phyloP scores from a whole-genome alignment of 2,113 vertebrate species.

The Mola mola region DNA sequence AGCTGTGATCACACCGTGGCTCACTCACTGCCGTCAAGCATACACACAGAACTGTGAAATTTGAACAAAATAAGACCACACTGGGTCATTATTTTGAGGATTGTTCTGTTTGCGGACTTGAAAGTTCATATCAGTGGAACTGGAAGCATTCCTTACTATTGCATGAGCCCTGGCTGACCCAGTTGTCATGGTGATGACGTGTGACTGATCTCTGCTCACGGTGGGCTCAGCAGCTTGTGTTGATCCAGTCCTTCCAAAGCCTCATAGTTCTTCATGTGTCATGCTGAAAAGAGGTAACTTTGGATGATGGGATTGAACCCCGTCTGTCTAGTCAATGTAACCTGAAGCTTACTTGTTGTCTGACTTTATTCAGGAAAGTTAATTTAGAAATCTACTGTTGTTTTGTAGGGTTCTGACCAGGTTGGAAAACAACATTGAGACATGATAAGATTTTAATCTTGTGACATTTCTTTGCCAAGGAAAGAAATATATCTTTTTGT shows the following conservation, averaged over 20 bases:
- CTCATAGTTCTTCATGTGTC: slow-evolving; percentile 44
- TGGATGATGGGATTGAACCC: slow-evolving; percentile 3
- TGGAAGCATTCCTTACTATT: slow-evolving; percentile 48
- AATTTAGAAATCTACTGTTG: not conserved
- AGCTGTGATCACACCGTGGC: slow-evolving; percentile 23
- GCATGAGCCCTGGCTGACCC: slow-evolving; percentile 35
- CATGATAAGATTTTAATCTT: not conserved
- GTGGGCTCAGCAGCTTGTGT: slow-evolving; percentile 19
- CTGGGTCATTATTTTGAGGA: not conserved
- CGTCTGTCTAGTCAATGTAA: slow-evolving; percentile 13
- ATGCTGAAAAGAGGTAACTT: not conserved
- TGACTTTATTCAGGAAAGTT: not conserved
- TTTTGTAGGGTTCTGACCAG: not conserved
- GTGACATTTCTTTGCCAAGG: not conserved
- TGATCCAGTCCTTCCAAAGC: slow-evolving; percentile 21
- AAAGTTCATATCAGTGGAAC: not conserved
- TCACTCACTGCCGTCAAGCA: too few species aligned
- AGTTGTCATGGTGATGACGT: slow-evolving; percentile 42
- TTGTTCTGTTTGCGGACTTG: not conserved
- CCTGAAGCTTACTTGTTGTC: not conserved
- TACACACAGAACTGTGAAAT: not conserved
- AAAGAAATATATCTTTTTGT: not conserved
- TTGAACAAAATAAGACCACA: not conserved
- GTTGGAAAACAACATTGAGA: not conserved
- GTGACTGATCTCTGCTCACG: slow-evolving; percentile 43